Percentiles rank a stretch among this genome's conserved stretches.
These are phyloP conservation scores for Eumacrocentrus americanus DNA, from an alignment of 2,888 invertebrate genomes.

Conservation along the genomic window DNA sequence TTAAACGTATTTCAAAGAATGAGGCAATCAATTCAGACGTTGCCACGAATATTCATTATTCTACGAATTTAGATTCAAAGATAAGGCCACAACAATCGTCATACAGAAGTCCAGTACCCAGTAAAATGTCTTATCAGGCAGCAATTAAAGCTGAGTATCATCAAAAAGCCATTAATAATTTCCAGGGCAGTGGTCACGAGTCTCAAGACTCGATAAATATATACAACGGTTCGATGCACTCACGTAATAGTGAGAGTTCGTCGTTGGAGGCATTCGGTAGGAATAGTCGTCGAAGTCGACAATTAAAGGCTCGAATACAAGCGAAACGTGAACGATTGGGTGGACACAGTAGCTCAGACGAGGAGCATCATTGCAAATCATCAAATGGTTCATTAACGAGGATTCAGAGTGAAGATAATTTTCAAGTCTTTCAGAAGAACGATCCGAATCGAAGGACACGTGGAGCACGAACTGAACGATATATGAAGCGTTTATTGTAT, in stretches of 20 bases:
- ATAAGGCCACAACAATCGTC: background rate
- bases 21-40: background rate
- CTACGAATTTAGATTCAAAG: background rate
- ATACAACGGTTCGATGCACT: background rate
- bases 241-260: slow-evolving; percentile 49
- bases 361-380: slow-evolving; percentile 49
- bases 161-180: background rate
- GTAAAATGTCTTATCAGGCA: background rate
- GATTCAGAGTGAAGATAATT: slow-evolving; percentile 74
- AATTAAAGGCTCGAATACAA: slow-evolving; percentile 72
- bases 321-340: slow-evolving; percentile 68
- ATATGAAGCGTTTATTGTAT: slow-evolving; percentile 76
- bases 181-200: background rate
- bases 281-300: slow-evolving; percentile 62
- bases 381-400: slow-evolving; percentile 71
- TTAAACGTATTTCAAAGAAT: slow-evolving; percentile 71
- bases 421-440: slow-evolving; percentile 66
- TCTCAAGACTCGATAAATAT: slow-evolving; percentile 1
- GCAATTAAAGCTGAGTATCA: background rate
- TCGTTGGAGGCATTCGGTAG: background rate
- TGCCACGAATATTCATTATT: background rate
- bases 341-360: slow-evolving; percentile 75
- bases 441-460: slow-evolving; percentile 72
- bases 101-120: background rate
- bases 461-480: slow-evolving; percentile 80